Evolutionary conservation across 2,888 invertebrate species (phyloP).

Genomic region (Ophonus ardosiacus): DNA sequence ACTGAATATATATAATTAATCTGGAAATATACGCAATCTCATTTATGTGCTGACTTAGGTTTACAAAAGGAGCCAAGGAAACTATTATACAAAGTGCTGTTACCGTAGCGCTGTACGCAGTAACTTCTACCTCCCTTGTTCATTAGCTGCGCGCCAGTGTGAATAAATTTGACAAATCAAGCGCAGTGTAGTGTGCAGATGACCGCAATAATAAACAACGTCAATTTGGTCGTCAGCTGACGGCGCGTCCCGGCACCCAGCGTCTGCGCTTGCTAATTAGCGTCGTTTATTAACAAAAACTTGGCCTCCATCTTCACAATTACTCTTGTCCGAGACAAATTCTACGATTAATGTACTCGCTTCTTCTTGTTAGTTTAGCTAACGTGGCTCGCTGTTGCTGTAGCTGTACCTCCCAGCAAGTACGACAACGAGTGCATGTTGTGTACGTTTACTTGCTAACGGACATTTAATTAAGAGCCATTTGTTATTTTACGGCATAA

Average conservation of each 20-base stretch:
- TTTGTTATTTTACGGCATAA: slow-evolving; percentile 52
- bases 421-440: slow-evolving; percentile 7
- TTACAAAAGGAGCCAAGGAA: background rate
- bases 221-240: slow-evolving; percentile 32
- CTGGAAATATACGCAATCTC: no score
- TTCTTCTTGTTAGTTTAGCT: slow-evolving; percentile 61
- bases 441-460: slow-evolving; percentile 46
- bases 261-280: slow-evolving; percentile 52
- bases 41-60: no score
- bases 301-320: slow-evolving; percentile 56
- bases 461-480: slow-evolving; percentile 51
- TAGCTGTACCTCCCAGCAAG: slow-evolving; percentile 18
- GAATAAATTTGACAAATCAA: slow-evolving; percentile 57
- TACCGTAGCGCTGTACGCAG: background rate
- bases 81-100: background rate
- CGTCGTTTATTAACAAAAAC: slow-evolving; percentile 63
- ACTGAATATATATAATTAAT: no score
- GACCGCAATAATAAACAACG: slow-evolving; percentile 62
- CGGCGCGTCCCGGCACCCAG: background rate
- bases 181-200: slow-evolving; percentile 39
- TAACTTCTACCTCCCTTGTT: background rate
- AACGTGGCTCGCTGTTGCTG: background rate
- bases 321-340: slow-evolving; percentile 61
- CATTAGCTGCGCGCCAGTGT: background rate
- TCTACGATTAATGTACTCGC: slow-evolving; percentile 63